Conservation (phyloP, 2,113 vertebrate genomes). For the Progne subis region DNA sequence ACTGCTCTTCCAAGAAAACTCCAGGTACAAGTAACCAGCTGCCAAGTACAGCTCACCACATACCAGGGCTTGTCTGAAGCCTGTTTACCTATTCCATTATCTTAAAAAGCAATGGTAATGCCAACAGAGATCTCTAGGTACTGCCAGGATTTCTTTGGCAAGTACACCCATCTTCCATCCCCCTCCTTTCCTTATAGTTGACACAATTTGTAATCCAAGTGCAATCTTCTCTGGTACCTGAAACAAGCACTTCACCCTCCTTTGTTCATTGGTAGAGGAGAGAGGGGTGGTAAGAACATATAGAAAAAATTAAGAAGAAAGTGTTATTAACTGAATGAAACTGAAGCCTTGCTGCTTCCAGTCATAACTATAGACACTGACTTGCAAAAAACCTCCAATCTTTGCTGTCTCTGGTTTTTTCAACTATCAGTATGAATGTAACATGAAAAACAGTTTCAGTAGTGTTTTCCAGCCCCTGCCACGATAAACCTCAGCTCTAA, state of each 20-base stretch:
- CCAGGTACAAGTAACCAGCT: background rate
- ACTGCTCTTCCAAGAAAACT: background rate
- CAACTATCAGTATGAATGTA: background rate
- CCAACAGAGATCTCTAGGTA: background rate
- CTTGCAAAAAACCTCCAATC: background rate
- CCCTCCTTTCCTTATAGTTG: background rate
- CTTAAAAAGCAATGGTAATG: background rate
- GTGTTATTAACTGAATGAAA: background rate
- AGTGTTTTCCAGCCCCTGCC: background rate
- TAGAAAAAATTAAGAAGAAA: background rate
- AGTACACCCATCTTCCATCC: background rate
- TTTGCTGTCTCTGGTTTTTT: background rate
- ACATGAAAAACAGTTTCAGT: background rate
- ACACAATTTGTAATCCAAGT: background rate
- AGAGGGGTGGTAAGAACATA: background rate
- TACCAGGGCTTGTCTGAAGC: background rate
- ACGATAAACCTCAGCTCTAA: background rate
- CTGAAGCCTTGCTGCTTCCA: background rate
- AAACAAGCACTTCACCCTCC: background rate
- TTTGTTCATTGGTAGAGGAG: background rate
- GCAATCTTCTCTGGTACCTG: rapidly evolving
- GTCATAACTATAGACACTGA: background rate
- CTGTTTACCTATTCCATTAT: background rate
- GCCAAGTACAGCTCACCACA: background rate
- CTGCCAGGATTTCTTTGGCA: background rate